These are phyloP conservation scores for Microctenopoma stevenorrisi DNA, from an alignment of 2,797 vertebrate genomes.

Conservation along the genomic window DNA sequence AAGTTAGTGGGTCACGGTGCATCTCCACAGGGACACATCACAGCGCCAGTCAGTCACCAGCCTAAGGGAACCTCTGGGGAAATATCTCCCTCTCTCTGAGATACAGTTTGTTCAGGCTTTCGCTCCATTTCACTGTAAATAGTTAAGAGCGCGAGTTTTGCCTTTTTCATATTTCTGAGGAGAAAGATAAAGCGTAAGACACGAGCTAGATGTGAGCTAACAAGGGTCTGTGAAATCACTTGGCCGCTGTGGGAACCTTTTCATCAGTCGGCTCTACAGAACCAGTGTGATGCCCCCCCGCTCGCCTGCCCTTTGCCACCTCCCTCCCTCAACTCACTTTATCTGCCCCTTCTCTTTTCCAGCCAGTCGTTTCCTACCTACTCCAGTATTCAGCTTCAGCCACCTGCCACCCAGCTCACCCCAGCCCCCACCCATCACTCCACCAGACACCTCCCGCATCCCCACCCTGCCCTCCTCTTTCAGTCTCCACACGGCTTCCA, in stretches of 20 bases:
- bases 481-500: constrained; percentile 48
- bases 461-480: neutral
- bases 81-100: constrained; percentile 32
- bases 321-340: constrained; percentile 27
- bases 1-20: constrained; percentile 29
- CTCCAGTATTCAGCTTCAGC: constrained; percentile 67
- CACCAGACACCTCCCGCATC: neutral
- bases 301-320: constrained; percentile 43
- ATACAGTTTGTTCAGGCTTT: neutral
- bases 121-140: constrained; percentile 22
- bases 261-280: constrained; percentile 52
- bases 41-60: constrained; percentile 26
- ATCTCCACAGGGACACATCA: constrained; percentile 30
- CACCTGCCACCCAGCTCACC: constrained; percentile 67
- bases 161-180: neutral
- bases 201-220: constrained; percentile 9
- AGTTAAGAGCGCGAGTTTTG: constrained; percentile 9
- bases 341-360: constrained; percentile 33
- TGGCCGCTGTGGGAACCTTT: constrained; percentile 12
- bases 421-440: constrained; percentile 40
- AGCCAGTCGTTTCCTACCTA: constrained; percentile 8
- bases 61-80: constrained; percentile 29
- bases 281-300: constrained; percentile 16
- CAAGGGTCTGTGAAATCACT: constrained; percentile 27
- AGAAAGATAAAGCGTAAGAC: constrained; percentile 14